These are phyloP conservation scores for Sparidentex hasta DNA, from an alignment of 2,797 vertebrate genomes.

Conservation along the genomic window DNA sequence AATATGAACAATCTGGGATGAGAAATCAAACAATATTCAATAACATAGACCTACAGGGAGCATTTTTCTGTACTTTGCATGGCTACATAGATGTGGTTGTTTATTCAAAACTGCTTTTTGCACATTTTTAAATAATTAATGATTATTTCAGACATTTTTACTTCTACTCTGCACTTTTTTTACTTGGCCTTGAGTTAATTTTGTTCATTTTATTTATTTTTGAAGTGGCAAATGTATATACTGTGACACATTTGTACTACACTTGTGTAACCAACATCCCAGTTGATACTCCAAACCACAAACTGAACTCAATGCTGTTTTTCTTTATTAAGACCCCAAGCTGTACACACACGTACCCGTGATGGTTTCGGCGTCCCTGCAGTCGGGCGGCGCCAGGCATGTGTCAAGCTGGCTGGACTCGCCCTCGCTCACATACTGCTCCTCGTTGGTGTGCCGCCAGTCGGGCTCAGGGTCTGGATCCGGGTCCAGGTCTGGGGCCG, in stretches of 20 bases:
- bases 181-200: too few relatives aligned
- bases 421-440: slow-evolving; percentile 94
- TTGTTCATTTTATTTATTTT: too few relatives aligned
- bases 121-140: too few relatives aligned
- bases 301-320: background rate
- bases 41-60: too few relatives aligned
- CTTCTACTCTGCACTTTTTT: too few relatives aligned
- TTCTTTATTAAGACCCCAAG: background rate
- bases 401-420: slow-evolving; percentile 74
- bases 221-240: too few relatives aligned
- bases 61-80: too few relatives aligned
- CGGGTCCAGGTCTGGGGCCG: slow-evolving; percentile 81
- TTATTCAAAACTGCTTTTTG: too few relatives aligned
- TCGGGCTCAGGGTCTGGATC: slow-evolving; percentile 82
- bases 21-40: background rate
- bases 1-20: background rate
- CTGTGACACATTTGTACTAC: background rate
- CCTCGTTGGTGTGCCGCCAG: slow-evolving; percentile 85
- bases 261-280: background rate
- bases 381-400: slow-evolving; percentile 80
- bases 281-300: too few relatives aligned
- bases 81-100: too few relatives aligned
- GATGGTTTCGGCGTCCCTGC: slow-evolving; percentile 97
- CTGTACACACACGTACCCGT: slow-evolving; percentile 86
- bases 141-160: too few relatives aligned